phyloP scores from a whole-genome alignment of 35 echinoderm and acorn worm genomes.

The Amphiura filiformis region DNA sequence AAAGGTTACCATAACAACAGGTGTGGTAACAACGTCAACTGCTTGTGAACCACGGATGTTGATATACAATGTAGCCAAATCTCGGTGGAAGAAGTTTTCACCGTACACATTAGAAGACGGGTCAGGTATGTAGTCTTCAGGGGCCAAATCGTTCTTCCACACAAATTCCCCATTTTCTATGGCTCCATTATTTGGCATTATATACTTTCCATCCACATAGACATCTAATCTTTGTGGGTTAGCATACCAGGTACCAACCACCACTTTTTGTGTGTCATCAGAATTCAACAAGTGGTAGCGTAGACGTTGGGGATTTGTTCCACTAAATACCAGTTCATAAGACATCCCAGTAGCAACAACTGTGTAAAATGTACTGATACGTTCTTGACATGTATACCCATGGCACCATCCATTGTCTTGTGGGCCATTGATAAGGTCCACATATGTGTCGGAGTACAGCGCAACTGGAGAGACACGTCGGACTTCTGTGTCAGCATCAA shows the following conservation, averaged over 20 bases:
- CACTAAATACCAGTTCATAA: constrained; percentile 68
- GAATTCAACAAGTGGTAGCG: constrained; percentile 58
- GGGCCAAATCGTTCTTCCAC: neutral
- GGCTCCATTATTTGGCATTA: constrained; percentile 66
- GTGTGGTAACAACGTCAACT: constrained; percentile 69
- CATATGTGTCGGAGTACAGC: constrained; percentile 31
- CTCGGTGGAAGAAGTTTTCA: constrained; percentile 87
- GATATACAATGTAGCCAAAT: constrained; percentile 59
- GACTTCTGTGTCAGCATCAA: constrained; percentile 76
- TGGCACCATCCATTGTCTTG: constrained; percentile 72
- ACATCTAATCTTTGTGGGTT: constrained; percentile 69
- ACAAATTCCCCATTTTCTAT: constrained; percentile 10
- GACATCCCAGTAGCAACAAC: constrained; percentile 38
- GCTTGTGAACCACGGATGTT: constrained; percentile 36
- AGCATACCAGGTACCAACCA: constrained; percentile 71
- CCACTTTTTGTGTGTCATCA: constrained; percentile 31
- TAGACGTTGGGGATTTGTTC: constrained; percentile 72
- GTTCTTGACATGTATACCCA: constrained; percentile 80
- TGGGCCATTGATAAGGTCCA: constrained; percentile 76
- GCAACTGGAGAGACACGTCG: constrained; percentile 59
- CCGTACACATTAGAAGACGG: constrained; percentile 51
- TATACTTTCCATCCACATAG: constrained; percentile 42
- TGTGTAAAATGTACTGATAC: constrained; percentile 68
- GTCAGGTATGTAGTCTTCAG: constrained; percentile 39
- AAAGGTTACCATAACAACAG: constrained; percentile 76